Conservation (phyloP, 92 coral and sea anemone species). For the Parazoanthus darwini region DNA sequence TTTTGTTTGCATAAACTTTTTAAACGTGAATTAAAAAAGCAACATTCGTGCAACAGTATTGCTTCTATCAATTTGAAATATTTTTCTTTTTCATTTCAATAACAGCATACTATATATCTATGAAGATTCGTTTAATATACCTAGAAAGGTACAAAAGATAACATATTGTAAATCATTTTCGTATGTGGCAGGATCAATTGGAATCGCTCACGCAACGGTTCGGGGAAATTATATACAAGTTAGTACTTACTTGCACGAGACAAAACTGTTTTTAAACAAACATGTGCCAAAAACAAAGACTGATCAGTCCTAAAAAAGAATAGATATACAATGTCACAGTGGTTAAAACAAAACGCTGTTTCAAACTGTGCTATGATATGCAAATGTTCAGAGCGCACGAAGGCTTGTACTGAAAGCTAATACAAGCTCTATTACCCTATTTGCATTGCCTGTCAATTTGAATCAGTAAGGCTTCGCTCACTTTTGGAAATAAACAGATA, state of each 20-base stretch:
- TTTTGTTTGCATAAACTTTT: background rate
- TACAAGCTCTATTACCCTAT: background rate
- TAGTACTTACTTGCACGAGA: too few relatives aligned
- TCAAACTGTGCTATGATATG: background rate
- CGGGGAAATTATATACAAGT: too few relatives aligned
- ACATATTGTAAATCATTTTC: too few relatives aligned
- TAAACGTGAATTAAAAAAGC: background rate
- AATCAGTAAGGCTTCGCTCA: background rate
- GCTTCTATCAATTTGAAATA: background rate
- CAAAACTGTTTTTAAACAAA: too few relatives aligned
- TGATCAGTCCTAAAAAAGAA: too few relatives aligned
- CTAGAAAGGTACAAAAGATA: too few relatives aligned
- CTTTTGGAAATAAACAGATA: too few relatives aligned
- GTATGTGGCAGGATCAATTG: too few relatives aligned
- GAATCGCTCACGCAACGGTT: too few relatives aligned
- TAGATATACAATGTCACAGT: background rate
- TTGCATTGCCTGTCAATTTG: background rate
- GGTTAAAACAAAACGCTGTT: background rate
- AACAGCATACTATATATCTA: background rate
- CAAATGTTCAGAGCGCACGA: background rate
- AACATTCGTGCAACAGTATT: background rate
- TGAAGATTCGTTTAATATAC: too few relatives aligned
- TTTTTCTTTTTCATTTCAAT: background rate
- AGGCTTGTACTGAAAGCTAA: background rate
- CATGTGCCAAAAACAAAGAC: too few relatives aligned